These are phyloP conservation scores for Chouioia cunea DNA, from an alignment of 2,888 invertebrate genomes.

Conservation along the genomic window DNA sequence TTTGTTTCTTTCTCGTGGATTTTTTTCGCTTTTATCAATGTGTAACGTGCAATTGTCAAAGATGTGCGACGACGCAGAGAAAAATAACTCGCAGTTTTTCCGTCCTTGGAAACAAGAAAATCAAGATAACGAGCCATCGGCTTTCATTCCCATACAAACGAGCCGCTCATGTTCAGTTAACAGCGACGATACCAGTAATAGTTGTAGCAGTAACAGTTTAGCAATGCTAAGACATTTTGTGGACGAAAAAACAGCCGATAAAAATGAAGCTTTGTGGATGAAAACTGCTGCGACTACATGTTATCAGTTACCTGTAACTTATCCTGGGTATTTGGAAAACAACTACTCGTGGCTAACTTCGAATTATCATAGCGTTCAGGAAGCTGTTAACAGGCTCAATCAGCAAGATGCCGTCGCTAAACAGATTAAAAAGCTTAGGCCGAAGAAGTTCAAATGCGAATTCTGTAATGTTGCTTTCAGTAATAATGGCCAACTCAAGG, in stretches of 20 bases:
- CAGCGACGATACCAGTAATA: conserved; percentile 35
- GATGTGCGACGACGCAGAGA: too few relatives aligned
- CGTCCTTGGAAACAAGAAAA: too few relatives aligned
- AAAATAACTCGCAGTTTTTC: too few relatives aligned
- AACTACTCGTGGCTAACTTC: conserved; percentile 8
- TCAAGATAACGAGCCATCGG: too few relatives aligned
- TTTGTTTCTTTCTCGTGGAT: too few relatives aligned
- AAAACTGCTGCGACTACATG: not conserved
- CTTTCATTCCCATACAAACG: too few relatives aligned
- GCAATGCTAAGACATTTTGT: not conserved
- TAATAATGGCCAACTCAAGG: conserved; percentile 93
- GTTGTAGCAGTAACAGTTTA: not conserved
- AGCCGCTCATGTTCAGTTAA: conserved; percentile 28
- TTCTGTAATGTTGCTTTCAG: conserved; percentile 92
- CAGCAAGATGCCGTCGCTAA: conserved; percentile 59
- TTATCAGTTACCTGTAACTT: not conserved
- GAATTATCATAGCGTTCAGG: conserved; percentile 50
- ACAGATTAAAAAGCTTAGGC: conserved; percentile 78
- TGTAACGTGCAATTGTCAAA: too few relatives aligned
- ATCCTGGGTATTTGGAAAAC: not conserved
- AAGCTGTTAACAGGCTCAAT: conserved; percentile 57
- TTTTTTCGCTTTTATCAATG: too few relatives aligned
- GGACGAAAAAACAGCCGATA: not conserved
- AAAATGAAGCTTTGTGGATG: not conserved
- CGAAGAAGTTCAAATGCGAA: conserved; percentile 92